Evolutionary conservation across 2,797 vertebrate genomes (phyloP).

Genomic region (Pipistrellus pygmaeus): DNA sequence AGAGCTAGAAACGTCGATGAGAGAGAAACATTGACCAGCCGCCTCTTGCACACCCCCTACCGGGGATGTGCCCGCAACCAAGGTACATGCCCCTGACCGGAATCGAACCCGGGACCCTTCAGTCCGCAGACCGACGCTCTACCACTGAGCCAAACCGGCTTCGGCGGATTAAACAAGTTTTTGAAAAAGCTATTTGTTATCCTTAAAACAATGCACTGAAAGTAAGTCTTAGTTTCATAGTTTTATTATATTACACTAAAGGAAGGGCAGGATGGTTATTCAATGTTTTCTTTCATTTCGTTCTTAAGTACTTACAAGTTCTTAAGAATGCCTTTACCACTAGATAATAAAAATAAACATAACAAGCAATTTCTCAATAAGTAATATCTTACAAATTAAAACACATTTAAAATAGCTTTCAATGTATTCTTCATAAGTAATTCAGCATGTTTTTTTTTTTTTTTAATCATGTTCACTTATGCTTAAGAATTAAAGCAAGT

Average conservation of each 20-base stretch:
- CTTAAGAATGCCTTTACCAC: constrained; percentile 78
- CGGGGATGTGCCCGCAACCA: no score
- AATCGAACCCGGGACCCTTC: no score
- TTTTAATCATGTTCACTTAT: constrained; percentile 33
- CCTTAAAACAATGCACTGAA: constrained; percentile 80
- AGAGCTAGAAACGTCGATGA: no score
- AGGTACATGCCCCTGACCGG: no score
- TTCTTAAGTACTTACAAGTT: constrained; percentile 80
- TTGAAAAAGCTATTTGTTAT: constrained; percentile 58
- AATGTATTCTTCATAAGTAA: constrained; percentile 77
- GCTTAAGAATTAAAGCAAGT: constrained; percentile 78
- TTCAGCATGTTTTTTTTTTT: constrained; percentile 71
- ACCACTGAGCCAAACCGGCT: no score
- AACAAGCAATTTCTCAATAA: constrained; percentile 74
- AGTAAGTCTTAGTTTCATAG: constrained; percentile 44
- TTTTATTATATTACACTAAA: constrained; percentile 87
- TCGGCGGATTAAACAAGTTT: constrained; percentile 56
- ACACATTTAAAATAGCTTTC: constrained; percentile 69
- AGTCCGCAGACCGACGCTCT: no score
- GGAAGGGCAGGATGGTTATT: constrained; percentile 86
- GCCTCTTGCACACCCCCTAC: no score
- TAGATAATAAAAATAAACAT: constrained; percentile 66
- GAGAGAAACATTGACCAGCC: no score
- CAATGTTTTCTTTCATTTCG: constrained; percentile 75
- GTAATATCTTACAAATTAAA: constrained; percentile 74